phyloP scores from a whole-genome alignment of 2,888 invertebrate species.

The Yponomeuta evonymella region DNA sequence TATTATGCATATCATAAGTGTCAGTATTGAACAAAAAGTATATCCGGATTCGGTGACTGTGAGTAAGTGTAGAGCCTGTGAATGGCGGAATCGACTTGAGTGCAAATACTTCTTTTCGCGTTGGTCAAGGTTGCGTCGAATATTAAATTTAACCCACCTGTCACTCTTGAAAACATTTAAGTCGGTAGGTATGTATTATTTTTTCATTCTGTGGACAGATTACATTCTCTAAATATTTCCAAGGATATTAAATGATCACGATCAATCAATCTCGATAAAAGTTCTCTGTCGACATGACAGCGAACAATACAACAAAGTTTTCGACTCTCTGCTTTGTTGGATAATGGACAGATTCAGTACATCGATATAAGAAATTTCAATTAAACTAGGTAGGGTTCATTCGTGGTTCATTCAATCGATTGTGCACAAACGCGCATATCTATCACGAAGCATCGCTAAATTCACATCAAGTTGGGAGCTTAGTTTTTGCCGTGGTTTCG shows the following conservation, averaged over 20 bases:
- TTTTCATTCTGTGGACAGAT: background rate
- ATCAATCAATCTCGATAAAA: background rate
- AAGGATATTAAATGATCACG: constrained; percentile 6
- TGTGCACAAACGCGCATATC: background rate
- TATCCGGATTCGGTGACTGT: background rate
- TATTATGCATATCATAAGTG: too few species aligned
- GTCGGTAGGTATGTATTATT: background rate
- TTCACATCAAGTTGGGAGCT: background rate
- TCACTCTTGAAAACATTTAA: background rate
- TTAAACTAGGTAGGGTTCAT: background rate
- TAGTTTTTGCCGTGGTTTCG: background rate
- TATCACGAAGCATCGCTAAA: constrained; percentile 1
- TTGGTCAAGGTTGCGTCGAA: constrained; percentile 37
- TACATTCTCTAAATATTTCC: background rate
- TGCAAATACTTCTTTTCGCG: constrained; percentile 32
- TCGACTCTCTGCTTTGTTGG: background rate
- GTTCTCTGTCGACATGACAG: background rate
- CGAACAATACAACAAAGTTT: background rate
- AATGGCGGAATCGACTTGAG: constrained; percentile 57
- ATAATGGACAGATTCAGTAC: background rate
- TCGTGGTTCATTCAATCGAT: background rate
- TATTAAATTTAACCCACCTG: background rate
- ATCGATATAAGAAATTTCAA: background rate
- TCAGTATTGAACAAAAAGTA: too few species aligned
- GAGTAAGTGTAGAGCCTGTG: constrained; percentile 35